Percentiles rank a stretch among this genome's conserved stretches.
phyloP scores from a whole-genome alignment of 2,797 vertebrate genomes.

The Taenioides sp. region DNA sequence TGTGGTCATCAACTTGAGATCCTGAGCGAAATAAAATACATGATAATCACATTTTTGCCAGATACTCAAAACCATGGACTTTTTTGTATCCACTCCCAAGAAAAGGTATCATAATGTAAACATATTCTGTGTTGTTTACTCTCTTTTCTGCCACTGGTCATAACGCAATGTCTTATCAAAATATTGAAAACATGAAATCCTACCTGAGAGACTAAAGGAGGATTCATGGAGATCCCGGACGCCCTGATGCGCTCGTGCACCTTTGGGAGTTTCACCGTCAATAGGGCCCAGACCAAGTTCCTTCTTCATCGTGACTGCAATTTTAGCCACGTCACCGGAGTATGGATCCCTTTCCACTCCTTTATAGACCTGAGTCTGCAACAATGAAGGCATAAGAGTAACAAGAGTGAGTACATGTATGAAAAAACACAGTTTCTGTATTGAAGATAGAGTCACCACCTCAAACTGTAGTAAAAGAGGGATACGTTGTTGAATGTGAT shows the following conservation, averaged over 20 bases:
- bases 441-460: too few species aligned
- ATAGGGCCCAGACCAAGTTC: conserved; percentile 86
- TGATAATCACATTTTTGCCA: not conserved
- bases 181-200: not conserved
- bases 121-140: not conserved
- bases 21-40: conserved; percentile 68
- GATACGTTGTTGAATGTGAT: too few species aligned
- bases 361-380: conserved; percentile 81
- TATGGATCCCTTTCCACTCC: conserved; percentile 88
- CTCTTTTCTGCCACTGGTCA: not conserved
- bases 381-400: not conserved
- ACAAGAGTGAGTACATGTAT: not conserved
- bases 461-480: too few species aligned
- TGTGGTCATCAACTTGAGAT: conserved; percentile 91
- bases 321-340: conserved; percentile 87
- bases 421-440: too few species aligned
- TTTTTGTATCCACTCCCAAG: too few species aligned
- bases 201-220: conserved; percentile 91
- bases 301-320: conserved; percentile 84
- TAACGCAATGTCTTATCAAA: not conserved
- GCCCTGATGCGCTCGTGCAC: conserved; percentile 79
- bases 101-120: too few species aligned
- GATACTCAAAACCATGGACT: too few species aligned
- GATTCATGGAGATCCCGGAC: conserved; percentile 92
- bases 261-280: conserved; percentile 82